These are phyloP conservation scores for Bellardia bayeri DNA, from an alignment of 2,888 invertebrate species.

Conservation along the genomic window DNA sequence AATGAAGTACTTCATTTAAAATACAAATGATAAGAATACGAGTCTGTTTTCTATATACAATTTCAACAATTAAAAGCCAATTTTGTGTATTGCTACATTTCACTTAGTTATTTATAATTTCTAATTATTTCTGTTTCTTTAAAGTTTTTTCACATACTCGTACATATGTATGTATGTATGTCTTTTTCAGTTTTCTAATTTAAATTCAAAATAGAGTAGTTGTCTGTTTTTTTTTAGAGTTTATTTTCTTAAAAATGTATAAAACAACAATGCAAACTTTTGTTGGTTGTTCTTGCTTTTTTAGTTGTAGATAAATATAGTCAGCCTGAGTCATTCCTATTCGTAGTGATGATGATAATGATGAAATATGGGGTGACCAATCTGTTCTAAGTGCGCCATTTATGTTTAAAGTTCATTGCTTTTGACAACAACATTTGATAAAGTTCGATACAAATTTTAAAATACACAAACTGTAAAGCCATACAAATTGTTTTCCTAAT, in stretches of 20 bases:
- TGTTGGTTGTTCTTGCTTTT: neutral
- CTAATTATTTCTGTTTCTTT: neutral
- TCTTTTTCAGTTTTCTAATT: neutral
- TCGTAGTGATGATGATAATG: neutral
- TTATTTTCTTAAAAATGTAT: neutral
- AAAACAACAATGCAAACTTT: slow-evolving; percentile 3
- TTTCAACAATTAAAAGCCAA: neutral
- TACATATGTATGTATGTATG: neutral
- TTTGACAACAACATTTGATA: neutral
- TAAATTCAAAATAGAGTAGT: neutral
- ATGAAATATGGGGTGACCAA: neutral
- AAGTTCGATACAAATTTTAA: too few species aligned
- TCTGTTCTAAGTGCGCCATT: neutral
- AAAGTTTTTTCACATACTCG: neutral
- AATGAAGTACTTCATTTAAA: neutral
- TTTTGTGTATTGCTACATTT: neutral
- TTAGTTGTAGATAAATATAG: neutral
- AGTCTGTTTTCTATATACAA: neutral
- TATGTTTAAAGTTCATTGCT: neutral
- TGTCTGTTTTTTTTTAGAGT: neutral
- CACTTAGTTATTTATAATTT: neutral
- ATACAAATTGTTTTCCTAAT: too few species aligned
- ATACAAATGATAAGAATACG: neutral
- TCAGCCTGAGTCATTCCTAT: neutral
- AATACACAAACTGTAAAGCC: too few species aligned